A percentile compares a stretch with the other conserved stretches of the same genome.
Evolutionary conservation across 2,797 vertebrate genomes (phyloP).

Genomic region (Bufotes viridis): DNA sequence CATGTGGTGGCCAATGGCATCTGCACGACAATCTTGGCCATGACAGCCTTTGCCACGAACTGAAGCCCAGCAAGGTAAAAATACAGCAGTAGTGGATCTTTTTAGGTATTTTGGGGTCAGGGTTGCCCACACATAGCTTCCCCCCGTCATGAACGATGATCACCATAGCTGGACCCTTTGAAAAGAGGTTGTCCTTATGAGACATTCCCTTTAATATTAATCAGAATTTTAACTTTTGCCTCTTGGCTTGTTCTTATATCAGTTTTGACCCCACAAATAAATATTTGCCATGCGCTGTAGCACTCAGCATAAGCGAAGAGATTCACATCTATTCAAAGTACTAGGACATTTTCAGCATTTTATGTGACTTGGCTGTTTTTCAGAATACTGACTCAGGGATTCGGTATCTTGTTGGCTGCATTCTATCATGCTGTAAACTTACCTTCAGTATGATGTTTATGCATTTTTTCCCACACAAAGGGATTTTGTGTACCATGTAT

Average conservation of each 20-base stretch:
- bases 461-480: neutral
- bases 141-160: neutral
- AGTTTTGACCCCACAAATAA: neutral
- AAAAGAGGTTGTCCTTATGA: neutral
- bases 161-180: neutral
- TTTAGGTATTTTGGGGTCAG: too few relatives aligned
- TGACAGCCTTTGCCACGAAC: too few relatives aligned
- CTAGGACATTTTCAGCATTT: neutral
- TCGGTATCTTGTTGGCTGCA: neutral
- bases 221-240: neutral
- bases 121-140: too few relatives aligned
- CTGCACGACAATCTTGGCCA: too few relatives aligned
- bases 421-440: too few relatives aligned
- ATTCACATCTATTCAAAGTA: neutral
- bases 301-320: neutral
- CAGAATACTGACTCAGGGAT: constrained; percentile 1
- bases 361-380: constrained; percentile 21
- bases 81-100: too few relatives aligned
- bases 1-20: too few relatives aligned
- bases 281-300: neutral
- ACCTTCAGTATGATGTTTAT: neutral
- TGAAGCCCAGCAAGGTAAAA: too few relatives aligned
- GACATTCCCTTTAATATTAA: neutral
- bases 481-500: too few relatives aligned
- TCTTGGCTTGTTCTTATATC: neutral